Evolutionary conservation across 2,113 vertebrate species (phyloP).

Genomic region (Syngnathus scovelli): DNA sequence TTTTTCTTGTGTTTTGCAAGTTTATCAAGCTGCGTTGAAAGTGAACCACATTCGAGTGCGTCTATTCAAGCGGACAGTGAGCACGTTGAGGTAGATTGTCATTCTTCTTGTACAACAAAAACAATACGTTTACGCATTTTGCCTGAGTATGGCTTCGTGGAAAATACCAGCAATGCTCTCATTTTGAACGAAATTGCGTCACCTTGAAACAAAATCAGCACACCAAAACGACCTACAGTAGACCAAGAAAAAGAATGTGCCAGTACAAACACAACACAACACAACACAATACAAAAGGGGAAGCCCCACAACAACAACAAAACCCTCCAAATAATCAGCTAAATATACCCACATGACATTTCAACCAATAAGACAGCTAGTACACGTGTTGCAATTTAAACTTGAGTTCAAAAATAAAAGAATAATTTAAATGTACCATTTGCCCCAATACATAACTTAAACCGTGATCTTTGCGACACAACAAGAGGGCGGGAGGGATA

Average conservation of each 20-base stretch:
- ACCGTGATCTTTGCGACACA: background rate
- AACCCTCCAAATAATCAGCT: background rate
- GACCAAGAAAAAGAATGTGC: background rate
- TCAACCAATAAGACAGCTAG: background rate
- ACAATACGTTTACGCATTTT: background rate
- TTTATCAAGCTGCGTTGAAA: slow-evolving; percentile 27
- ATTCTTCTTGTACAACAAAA: slow-evolving; percentile 4
- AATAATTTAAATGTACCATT: background rate
- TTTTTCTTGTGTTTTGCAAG: slow-evolving; percentile 1
- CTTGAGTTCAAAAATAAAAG: background rate
- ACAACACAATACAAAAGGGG: background rate
- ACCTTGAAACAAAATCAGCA: background rate
- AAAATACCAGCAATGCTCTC: background rate
- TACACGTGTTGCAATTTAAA: slow-evolving; percentile 1
- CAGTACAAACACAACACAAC: background rate
- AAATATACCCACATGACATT: background rate
- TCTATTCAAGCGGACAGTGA: slow-evolving; percentile 40
- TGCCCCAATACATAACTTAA: background rate
- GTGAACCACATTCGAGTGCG: slow-evolving; percentile 14
- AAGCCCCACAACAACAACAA: background rate
- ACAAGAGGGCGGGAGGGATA: background rate
- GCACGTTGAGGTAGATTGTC: slow-evolving; percentile 66
- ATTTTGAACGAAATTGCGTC: background rate
- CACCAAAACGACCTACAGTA: background rate
- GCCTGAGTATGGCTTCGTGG: background rate